These are phyloP conservation scores for Ctenodactylus gundi DNA, from an alignment of 2,113 vertebrate genomes.

Conservation along the genomic window DNA sequence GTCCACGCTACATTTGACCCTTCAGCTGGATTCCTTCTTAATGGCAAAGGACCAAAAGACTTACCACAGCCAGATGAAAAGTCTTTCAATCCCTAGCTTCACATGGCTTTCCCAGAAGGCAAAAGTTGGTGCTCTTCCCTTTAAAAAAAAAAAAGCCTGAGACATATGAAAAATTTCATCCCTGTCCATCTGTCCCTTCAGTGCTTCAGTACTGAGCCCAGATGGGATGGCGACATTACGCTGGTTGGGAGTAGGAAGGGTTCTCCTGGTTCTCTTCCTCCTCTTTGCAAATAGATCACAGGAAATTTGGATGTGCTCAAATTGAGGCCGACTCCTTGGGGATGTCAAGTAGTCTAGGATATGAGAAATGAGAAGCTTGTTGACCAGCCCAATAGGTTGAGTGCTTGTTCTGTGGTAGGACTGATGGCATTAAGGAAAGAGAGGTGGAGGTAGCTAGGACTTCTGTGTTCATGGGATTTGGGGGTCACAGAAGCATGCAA, in stretches of 20 bases:
- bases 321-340: neutral
- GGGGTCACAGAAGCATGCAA: neutral
- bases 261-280: neutral
- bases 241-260: too few species aligned
- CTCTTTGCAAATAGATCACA: neutral
- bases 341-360: neutral
- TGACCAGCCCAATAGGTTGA: neutral
- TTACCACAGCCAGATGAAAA: neutral
- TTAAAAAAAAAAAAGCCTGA: neutral
- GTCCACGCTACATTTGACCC: neutral
- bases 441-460: neutral
- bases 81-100: neutral
- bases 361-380: neutral
- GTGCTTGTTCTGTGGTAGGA: neutral
- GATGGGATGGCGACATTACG: neutral
- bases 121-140: neutral
- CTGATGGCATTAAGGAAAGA: neutral
- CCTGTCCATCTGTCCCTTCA: accelerated
- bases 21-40: neutral
- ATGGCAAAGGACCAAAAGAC: neutral
- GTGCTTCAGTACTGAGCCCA: neutral
- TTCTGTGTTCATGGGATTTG: neutral
- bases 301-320: neutral
- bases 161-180: neutral
- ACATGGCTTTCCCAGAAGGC: neutral